phyloP scores from a whole-genome alignment of 2,113 vertebrate genomes.

The Andinoacara biseriatus region DNA sequence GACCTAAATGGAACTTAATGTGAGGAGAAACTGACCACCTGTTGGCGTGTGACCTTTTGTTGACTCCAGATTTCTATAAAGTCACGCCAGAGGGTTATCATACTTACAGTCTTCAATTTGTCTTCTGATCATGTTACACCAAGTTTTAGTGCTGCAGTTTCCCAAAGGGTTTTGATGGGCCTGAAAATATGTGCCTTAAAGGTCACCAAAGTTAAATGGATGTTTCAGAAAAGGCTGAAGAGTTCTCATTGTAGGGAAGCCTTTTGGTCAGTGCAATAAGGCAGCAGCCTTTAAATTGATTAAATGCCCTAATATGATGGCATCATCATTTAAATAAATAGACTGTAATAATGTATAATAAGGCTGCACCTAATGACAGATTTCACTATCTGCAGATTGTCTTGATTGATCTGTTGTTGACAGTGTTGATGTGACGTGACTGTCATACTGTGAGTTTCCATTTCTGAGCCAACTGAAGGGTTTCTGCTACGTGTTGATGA shows the following conservation, averaged over 20 bases:
- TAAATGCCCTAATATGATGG: not conserved
- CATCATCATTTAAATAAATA: not conserved
- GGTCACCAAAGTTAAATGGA: not conserved
- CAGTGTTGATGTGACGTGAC: not conserved
- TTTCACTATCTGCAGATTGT: not conserved
- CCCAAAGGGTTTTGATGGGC: not conserved
- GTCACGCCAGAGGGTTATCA: conserved; percentile 10
- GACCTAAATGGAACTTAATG: not conserved
- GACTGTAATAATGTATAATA: not conserved
- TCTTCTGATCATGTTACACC: conserved; percentile 18
- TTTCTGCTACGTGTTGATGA: not conserved
- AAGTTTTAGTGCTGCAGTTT: not conserved
- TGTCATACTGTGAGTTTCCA: not conserved
- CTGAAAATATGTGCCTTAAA: not conserved
- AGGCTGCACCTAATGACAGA: not conserved
- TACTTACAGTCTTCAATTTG: not conserved
- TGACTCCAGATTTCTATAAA: conserved; percentile 15
- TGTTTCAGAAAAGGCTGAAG: not conserved
- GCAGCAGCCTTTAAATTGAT: not conserved
- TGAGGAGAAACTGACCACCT: not conserved
- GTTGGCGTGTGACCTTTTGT: conserved; percentile 16
- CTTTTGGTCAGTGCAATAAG: not conserved
- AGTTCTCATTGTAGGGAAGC: not conserved
- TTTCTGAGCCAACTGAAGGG: not conserved
- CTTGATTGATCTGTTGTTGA: too few species aligned